These are phyloP conservation scores for Daktulosphaira vitifoliae DNA, from an alignment of 1,140 invertebrate genomes.

Conservation along the genomic window DNA sequence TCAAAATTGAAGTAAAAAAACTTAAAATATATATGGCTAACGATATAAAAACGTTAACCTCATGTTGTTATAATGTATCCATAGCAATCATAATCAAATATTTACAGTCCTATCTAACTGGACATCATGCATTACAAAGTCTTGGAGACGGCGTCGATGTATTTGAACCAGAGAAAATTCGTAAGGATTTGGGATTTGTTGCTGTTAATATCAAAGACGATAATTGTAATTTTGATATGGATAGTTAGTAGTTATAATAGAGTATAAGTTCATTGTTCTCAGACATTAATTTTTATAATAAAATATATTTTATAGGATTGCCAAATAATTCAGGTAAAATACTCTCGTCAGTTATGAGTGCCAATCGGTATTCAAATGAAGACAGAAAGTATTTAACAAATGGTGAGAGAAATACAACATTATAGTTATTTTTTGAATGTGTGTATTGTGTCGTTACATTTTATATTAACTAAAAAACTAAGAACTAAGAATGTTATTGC, in stretches of 20 bases:
- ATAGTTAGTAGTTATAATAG: background rate
- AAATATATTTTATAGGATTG: conserved; percentile 4
- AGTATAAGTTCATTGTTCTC: no score
- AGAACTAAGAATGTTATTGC: no score
- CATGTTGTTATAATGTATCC: conserved; percentile 19
- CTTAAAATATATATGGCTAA: no score
- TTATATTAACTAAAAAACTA: no score
- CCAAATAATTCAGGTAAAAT: conserved; percentile 16
- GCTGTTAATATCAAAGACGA: background rate
- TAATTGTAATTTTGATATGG: background rate
- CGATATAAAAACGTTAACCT: background rate
- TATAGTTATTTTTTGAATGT: no score
- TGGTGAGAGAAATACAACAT: no score
- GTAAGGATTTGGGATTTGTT: conserved; percentile 9
- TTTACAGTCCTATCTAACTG: conserved; percentile 13
- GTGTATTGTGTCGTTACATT: no score
- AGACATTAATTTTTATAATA: no score
- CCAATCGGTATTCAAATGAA: background rate
- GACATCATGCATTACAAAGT: background rate
- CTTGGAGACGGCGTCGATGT: background rate
- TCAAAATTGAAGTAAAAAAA: no score
- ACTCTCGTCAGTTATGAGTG: conserved; percentile 8
- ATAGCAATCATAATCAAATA: conserved; percentile 23
- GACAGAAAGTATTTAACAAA: conserved; percentile 18
- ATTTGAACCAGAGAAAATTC: conserved; percentile 20